Percentiles rank a stretch among this genome's conserved stretches.
Evolutionary conservation across 92 coral and sea anemone species (phyloP).

Genomic region (Epizoanthus fatuus): DNA sequence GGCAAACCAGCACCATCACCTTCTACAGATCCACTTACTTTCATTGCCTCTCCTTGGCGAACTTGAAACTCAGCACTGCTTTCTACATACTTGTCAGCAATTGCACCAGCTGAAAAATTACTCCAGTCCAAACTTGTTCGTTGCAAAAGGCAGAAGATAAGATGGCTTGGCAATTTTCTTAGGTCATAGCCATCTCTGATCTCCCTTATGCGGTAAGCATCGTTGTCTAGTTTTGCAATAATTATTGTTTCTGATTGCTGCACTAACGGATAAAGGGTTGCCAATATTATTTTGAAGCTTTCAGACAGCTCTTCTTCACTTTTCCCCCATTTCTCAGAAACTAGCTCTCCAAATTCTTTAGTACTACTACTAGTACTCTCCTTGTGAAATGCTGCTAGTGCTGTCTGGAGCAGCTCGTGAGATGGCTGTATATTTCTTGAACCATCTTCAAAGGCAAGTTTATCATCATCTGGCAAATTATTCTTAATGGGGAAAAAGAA

Average conservation of each 20-base stretch:
- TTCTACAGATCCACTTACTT: slow-evolving; percentile 29
- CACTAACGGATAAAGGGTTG: slow-evolving; percentile 1
- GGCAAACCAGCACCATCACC: slow-evolving; percentile 42
- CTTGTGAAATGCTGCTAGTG: slow-evolving; percentile 20
- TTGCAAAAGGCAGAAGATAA: slow-evolving; percentile 33
- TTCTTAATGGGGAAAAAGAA: slow-evolving; percentile 47
- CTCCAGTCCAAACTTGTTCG: slow-evolving; percentile 53
- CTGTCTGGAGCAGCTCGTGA: slow-evolving; percentile 11
- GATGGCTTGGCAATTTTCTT: slow-evolving; percentile 7
- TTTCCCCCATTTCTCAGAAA: slow-evolving; percentile 20
- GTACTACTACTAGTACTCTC: background rate
- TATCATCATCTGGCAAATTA: slow-evolving; percentile 43
- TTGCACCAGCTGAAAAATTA: slow-evolving; percentile 13
- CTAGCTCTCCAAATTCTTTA: slow-evolving; percentile 12
- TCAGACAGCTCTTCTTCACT: background rate
- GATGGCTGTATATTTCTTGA: slow-evolving; percentile 46
- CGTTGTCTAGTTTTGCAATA: background rate
- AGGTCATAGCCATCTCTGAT: background rate
- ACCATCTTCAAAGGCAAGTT: slow-evolving; percentile 40
- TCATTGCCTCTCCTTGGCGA: slow-evolving; percentile 15
- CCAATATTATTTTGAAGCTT: slow-evolving; percentile 9
- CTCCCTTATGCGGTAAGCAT: slow-evolving; percentile 6
- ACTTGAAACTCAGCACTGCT: slow-evolving; percentile 41
- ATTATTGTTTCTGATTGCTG: slow-evolving; percentile 40
- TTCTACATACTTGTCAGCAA: slow-evolving; percentile 39